Evolutionary conservation across 2,797 vertebrate species (phyloP), one percentile per base, ranked within the genome.

Genomic region (Cephalopachus bancanus): DNA sequence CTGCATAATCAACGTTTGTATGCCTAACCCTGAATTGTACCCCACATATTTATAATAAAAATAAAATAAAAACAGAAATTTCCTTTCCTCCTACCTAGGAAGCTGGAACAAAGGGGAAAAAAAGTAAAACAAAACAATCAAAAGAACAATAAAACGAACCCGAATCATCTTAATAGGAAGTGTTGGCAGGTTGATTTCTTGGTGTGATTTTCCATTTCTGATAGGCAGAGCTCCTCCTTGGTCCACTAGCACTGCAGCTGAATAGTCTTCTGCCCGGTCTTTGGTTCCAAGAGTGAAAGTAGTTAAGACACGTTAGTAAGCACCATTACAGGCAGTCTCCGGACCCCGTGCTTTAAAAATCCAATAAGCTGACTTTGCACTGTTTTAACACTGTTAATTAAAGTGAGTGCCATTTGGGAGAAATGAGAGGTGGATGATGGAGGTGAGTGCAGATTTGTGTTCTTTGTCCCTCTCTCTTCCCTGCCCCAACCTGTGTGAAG

Each of bases 311-410:
- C n/a, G 91, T 97, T 98, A 95, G 92, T 97, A 96, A 87, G 9
- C 62, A 28, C 67, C 79, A 93, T 67, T 51, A 16, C 67, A 97
- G 96, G 93, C 30, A 92, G 57, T 71, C 3, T 24, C n/a, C 28
- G 62, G 76, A 71, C 37, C 16, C 84, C 2, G 4, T 72, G 79
- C 71, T 94, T 98, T 87, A 96, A 88, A 96, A 97, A 96, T 88
- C n/a, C 69, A 97, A 64, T 74, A 91, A 96, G 85, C 93, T 96
- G 93, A 96, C 96, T 93, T 96, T 93, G 67, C n/a, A 94, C 88
- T 95, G n/a, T 96, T 87, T 97, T 97, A 97, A 93, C 69, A 92
- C 67, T 60, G 74, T 93, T 96, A 95, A 88, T 96, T 24, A 19
- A 79, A 97, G 78, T 86, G n/a, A 81, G 57, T 11, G 14, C 28